Evolutionary conservation across 2,888 invertebrate species (phyloP).

Genomic region (Chrysolina oricalcia): DNA sequence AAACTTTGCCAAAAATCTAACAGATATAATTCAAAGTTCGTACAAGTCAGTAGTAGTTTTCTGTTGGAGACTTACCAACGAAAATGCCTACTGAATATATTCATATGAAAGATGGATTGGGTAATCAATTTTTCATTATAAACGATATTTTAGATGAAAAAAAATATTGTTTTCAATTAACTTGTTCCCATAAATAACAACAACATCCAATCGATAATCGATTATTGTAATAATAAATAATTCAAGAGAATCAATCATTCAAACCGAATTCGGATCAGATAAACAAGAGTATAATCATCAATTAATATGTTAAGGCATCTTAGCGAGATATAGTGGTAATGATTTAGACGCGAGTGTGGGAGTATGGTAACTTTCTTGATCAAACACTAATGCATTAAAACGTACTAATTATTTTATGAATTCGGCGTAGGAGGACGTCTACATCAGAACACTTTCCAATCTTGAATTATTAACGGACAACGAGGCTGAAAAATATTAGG

Average conservation of each 20-base stretch:
- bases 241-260: conserved; percentile 23
- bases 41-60: no score
- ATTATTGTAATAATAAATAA: conserved; percentile 21
- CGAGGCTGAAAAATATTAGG: not conserved
- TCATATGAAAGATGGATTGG: no score
- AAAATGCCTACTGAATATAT: no score
- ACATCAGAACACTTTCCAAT: conserved; percentile 51
- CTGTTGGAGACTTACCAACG: no score
- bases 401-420: conserved; percentile 50
- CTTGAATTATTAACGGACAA: conserved; percentile 44
- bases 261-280: conserved; percentile 15
- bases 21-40: no score
- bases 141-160: not conserved
- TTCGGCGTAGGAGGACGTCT: conserved; percentile 50
- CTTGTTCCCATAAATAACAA: not conserved
- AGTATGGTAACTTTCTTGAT: conserved; percentile 50
- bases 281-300: conserved; percentile 17
- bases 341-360: conserved; percentile 45
- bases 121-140: not conserved
- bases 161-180: not conserved
- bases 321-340: conserved; percentile 37
- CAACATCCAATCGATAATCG: conserved; percentile 1
- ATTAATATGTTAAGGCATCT: conserved; percentile 41
- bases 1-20: no score
- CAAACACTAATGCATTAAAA: conserved; percentile 48